Conservation (phyloP, 2,888 invertebrate species). For the Beris morrisii region DNA sequence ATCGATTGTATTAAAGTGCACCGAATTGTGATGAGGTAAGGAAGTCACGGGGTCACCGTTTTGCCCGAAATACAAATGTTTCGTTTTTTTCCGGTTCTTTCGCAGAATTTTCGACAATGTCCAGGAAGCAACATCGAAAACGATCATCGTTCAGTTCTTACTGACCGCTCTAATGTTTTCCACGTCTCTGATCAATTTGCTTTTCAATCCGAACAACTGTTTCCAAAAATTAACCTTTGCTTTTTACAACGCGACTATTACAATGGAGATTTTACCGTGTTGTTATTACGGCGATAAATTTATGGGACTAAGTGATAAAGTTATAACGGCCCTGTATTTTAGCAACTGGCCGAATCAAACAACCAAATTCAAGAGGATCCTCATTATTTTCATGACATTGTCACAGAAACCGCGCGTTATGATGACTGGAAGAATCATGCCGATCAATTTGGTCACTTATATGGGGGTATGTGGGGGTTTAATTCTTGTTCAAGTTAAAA, state of each 20-base stretch:
- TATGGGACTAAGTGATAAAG: constrained; percentile 9
- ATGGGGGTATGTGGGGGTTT: constrained; percentile 8
- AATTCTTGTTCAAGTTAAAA: background rate
- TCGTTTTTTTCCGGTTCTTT: background rate
- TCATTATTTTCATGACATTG: constrained; percentile 24
- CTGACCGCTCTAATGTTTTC: constrained; percentile 4
- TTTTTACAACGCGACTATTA: background rate
- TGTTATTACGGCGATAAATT: constrained; percentile 31
- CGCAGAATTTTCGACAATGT: constrained; percentile 12
- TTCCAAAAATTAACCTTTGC: background rate
- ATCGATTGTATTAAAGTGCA: constrained; percentile 12
- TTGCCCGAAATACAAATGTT: background rate
- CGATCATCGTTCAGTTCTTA: constrained; percentile 12
- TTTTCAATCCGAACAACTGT: background rate
- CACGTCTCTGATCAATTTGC: background rate
- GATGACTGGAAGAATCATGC: constrained; percentile 18
- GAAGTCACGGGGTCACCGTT: background rate
- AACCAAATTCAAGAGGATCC: constrained; percentile 17
- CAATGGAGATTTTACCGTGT: constrained; percentile 21
- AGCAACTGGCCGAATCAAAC: constrained; percentile 29
- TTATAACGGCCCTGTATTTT: constrained; percentile 23
- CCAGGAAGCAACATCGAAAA: constrained; percentile 1
- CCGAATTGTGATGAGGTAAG: constrained; percentile 5
- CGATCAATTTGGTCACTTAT: constrained; percentile 21
- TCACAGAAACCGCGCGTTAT: constrained; percentile 3